Evolutionary conservation across 92 coral and sea anemone species (phyloP).

Genomic region (Epizoanthus illoricatus): DNA sequence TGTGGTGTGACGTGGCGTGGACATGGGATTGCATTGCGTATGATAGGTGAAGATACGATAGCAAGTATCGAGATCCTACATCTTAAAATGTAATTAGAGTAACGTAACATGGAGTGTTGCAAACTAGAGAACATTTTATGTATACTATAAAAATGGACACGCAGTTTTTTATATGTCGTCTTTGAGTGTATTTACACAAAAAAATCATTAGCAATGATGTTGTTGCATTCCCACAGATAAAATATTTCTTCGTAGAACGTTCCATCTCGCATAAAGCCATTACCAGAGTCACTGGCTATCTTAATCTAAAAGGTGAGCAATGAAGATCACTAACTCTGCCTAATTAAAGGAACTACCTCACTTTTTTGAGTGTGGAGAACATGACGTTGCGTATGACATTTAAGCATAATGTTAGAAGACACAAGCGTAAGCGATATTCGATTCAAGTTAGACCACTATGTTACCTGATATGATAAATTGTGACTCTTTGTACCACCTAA

Average conservation of each 20-base stretch:
- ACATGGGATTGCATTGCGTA: no score
- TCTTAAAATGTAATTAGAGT: neutral
- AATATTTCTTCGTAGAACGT: constrained; percentile 19
- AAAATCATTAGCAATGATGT: no score
- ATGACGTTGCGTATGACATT: no score
- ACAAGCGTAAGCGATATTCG: no score
- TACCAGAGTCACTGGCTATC: constrained; percentile 21
- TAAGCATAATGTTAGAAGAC: no score
- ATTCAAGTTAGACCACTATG: no score
- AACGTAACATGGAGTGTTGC: neutral
- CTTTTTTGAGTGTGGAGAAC: no score
- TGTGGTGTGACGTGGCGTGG: no score
- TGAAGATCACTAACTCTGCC: neutral
- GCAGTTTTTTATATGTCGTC: no score
- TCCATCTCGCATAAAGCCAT: constrained; percentile 6
- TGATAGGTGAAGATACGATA: no score
- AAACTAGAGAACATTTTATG: neutral
- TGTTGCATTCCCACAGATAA: constrained; percentile 6
- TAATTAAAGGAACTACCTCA: no score
- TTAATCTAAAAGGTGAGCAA: constrained; percentile 24
- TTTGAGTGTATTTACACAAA: no score
- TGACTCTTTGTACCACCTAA: neutral
- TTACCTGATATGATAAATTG: neutral
- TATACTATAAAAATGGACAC: neutral
- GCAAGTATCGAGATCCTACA: neutral